phyloP scores from a whole-genome alignment of 1,140 invertebrate species.

The Brachionus koreanus region DNA sequence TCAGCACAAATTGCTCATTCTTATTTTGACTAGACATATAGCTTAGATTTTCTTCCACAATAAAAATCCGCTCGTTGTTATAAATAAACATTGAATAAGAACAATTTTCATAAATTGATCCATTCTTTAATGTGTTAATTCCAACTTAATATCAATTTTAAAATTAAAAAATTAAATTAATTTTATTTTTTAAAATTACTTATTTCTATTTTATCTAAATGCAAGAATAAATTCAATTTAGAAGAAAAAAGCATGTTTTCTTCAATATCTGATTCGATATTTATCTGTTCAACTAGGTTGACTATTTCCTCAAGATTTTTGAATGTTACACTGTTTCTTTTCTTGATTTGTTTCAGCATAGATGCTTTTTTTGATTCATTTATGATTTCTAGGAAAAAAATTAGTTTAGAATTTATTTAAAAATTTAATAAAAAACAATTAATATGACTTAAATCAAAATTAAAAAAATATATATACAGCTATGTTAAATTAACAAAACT shows the following conservation, averaged over 20 bases:
- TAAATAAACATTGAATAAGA: conserved; percentile 4
- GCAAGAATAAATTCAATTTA: neutral
- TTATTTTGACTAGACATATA: neutral
- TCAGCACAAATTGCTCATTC: conserved; percentile 5
- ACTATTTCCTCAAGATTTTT: conserved; percentile 26
- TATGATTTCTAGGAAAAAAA: neutral
- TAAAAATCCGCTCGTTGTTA: neutral
- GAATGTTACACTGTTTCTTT: neutral
- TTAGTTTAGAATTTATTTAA: neutral
- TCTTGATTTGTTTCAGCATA: neutral
- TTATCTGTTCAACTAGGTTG: neutral
- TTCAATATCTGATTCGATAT: neutral
- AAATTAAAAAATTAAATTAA: neutral
- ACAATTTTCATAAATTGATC: neutral
- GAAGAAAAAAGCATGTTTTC: neutral
- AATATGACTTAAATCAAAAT: neutral
- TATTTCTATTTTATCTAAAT: neutral
- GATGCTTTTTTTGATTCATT: conserved; percentile 24
- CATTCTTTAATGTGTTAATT: neutral
- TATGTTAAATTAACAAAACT: too few species aligned
- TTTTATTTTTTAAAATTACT: neutral
- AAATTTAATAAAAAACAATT: neutral
- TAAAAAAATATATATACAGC: too few species aligned
- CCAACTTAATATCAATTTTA: neutral
- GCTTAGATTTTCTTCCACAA: conserved; percentile 21